phyloP scores from a whole-genome alignment of 2,113 vertebrate genomes.

The Egretta garzetta region DNA sequence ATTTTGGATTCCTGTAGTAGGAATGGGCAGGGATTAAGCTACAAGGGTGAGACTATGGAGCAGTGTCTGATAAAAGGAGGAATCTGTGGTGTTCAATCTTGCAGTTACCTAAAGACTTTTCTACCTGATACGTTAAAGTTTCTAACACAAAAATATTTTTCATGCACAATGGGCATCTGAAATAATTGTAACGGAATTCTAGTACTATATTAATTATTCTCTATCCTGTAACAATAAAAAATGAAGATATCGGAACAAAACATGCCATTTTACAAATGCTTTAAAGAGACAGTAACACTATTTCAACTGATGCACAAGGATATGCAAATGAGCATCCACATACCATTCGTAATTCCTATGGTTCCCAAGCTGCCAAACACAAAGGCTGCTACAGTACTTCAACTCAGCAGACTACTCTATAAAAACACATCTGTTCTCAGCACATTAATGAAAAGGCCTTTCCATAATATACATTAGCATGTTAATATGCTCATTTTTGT shows the following conservation, averaged over 20 bases:
- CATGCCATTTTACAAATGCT: background rate
- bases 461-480: conserved; percentile 1
- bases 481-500: background rate
- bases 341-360: background rate
- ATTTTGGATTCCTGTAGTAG: background rate
- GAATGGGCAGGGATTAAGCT: background rate
- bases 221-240: background rate
- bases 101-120: background rate
- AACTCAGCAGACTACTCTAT: background rate
- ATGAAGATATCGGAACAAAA: background rate
- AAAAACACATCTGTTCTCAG: conserved; percentile 20
- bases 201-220: background rate
- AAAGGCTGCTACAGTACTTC: background rate
- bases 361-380: background rate
- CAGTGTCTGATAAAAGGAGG: background rate
- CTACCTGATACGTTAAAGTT: background rate
- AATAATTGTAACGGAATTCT: background rate
- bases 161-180: background rate
- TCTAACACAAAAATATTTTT: background rate
- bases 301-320: background rate
- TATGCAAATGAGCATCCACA: background rate
- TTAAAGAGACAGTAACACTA: background rate
- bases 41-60: background rate
- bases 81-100: background rate
- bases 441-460: background rate